Conservation (phyloP, 2,888 invertebrate species). For the Alsophila aescularia region DNA sequence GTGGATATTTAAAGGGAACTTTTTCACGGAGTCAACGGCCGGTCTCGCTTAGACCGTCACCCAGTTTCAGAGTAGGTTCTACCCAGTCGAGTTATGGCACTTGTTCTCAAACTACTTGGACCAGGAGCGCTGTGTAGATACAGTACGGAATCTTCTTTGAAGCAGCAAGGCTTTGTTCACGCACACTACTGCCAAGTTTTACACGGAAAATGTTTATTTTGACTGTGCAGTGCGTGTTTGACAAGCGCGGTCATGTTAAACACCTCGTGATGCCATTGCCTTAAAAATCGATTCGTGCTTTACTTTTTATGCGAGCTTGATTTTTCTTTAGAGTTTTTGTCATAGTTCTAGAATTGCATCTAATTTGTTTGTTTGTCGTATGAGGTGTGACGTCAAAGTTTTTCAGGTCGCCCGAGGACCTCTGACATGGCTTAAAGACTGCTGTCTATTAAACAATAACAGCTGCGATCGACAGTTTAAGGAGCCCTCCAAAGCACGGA, state of each 20-base stretch:
- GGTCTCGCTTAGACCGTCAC: conserved; percentile 80
- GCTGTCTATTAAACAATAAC: too few relatives aligned
- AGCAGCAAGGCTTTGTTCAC: neutral
- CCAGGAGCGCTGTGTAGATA: conserved; percentile 41
- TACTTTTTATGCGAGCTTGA: too few relatives aligned
- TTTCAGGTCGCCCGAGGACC: too few relatives aligned
- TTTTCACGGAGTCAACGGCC: conserved; percentile 84
- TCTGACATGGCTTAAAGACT: too few relatives aligned
- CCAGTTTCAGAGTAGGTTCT: conserved; percentile 77
- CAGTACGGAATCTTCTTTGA: conserved; percentile 14
- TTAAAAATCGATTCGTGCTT: too few relatives aligned
- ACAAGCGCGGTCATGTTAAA: too few relatives aligned
- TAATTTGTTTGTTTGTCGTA: too few relatives aligned
- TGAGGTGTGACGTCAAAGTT: too few relatives aligned
- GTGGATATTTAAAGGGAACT: conserved; percentile 84
- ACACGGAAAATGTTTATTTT: neutral
- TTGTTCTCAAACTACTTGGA: conserved; percentile 82
- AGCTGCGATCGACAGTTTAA: too few relatives aligned
- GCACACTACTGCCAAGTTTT: neutral
- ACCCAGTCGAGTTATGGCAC: conserved; percentile 81
- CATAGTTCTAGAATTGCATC: too few relatives aligned
- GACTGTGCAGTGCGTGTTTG: neutral
- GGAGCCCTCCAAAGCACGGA: too few relatives aligned
- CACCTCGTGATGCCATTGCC: neutral
- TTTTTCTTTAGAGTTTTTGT: too few relatives aligned